A percentile compares a stretch with the other conserved stretches of the same genome.
Conservation (phyloP, 1,140 invertebrate genomes). For the Trichonephila clavipes region DNA sequence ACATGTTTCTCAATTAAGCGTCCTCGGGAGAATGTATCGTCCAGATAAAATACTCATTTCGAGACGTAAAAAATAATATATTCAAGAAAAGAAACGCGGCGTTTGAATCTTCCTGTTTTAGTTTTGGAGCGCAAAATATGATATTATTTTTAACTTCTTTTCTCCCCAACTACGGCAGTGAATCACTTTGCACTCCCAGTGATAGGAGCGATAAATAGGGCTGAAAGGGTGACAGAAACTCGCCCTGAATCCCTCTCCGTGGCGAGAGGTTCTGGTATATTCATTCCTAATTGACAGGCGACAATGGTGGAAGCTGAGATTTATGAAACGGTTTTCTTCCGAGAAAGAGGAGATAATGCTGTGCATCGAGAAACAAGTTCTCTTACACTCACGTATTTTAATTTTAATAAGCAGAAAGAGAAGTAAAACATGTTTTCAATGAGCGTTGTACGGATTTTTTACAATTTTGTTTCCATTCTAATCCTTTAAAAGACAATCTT, state of each 20-base stretch:
- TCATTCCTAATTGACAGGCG: conserved; percentile 15
- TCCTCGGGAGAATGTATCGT: neutral
- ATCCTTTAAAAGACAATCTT: no score
- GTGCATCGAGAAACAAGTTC: neutral
- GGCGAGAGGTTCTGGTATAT: neutral
- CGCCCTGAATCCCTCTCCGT: neutral
- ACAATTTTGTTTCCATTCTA: no score
- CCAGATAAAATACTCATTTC: neutral
- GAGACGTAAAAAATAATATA: conserved; percentile 2
- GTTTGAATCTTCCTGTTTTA: neutral
- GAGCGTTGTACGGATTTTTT: no score
- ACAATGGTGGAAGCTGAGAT: neutral
- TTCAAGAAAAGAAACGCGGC: neutral
- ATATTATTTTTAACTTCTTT: conserved; percentile 2
- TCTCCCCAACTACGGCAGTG: neutral
- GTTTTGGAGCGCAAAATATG: neutral
- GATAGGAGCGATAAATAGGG: neutral
- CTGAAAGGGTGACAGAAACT: neutral
- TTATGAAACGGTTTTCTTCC: neutral
- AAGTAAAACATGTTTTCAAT: no score
- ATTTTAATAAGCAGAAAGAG: no score
- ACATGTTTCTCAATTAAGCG: conserved; percentile 6
- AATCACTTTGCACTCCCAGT: neutral
- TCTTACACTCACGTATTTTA: neutral
- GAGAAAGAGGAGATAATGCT: neutral